Evolutionary conservation across 2,797 vertebrate species (phyloP).

Genomic region (Agapornis canus): DNA sequence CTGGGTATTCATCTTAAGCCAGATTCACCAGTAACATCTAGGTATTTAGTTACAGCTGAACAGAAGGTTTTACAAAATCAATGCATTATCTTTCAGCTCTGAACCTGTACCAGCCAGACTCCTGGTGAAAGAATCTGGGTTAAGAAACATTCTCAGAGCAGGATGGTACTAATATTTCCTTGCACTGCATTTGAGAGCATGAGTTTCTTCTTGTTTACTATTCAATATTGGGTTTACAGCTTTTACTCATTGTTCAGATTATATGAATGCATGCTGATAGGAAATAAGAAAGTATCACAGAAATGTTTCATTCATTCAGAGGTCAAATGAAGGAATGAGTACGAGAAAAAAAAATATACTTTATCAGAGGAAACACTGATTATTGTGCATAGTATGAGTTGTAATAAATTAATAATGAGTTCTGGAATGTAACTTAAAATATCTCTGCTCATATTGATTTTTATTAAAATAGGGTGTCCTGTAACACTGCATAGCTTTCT

Average conservation of each 20-base stretch:
- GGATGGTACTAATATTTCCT: conserved; percentile 6
- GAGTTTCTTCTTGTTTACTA: conserved; percentile 50
- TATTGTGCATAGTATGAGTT: conserved; percentile 44
- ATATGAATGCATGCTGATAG: conserved; percentile 16
- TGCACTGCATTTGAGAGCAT: conserved; percentile 18
- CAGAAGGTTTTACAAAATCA: neutral
- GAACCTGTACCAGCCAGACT: neutral
- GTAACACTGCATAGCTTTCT: conserved; percentile 43
- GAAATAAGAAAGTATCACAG: conserved; percentile 2
- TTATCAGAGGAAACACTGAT: conserved; percentile 45
- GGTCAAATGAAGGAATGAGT: conserved; percentile 38
- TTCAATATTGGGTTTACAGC: conserved; percentile 40
- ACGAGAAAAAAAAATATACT: conserved; percentile 21
- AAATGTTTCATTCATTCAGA: conserved; percentile 40
- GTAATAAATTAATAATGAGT: conserved; percentile 46
- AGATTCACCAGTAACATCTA: conserved; percentile 53
- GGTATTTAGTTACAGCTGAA: conserved; percentile 46
- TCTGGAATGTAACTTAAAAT: conserved; percentile 59
- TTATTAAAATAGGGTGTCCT: conserved; percentile 9
- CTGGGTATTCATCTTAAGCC: conserved; percentile 70
- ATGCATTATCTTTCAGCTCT: neutral
- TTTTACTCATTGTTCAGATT: conserved; percentile 51
- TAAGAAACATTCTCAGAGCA: conserved; percentile 4
- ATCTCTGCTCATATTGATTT: conserved; percentile 41
- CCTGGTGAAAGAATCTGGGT: conserved; percentile 3